phyloP scores from a whole-genome alignment of 2,888 invertebrate genomes.

The Plemyria rubiginata region DNA sequence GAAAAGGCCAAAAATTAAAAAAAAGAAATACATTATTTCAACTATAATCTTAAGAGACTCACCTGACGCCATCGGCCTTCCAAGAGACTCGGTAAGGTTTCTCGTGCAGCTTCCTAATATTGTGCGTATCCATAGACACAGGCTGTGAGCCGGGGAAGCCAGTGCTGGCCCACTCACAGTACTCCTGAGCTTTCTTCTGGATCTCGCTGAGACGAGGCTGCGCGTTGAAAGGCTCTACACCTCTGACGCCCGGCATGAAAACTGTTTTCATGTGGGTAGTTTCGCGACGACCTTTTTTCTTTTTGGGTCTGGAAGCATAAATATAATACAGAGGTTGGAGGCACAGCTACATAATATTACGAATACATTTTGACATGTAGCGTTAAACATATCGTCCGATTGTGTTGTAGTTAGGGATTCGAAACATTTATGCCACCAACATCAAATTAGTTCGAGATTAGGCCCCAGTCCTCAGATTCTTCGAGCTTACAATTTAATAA shows the following conservation, averaged over 20 bases:
- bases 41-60: slow-evolving; percentile 34
- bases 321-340: too few species aligned
- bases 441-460: too few species aligned
- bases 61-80: slow-evolving; percentile 99
- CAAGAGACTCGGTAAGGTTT: slow-evolving; percentile 98
- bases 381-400: too few species aligned
- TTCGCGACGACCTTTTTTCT: slow-evolving; percentile 80
- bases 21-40: too few species aligned
- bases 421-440: too few species aligned
- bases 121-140: slow-evolving; percentile 96
- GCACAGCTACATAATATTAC: too few species aligned
- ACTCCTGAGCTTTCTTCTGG: slow-evolving; percentile 89
- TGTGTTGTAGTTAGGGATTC: too few species aligned
- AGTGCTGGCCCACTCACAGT: slow-evolving; percentile 91
- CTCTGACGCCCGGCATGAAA: slow-evolving; percentile 95
- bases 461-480: too few species aligned
- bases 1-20: too few species aligned
- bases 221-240: slow-evolving; percentile 89
- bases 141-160: slow-evolving; percentile 99
- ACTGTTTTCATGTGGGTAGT: slow-evolving; percentile 85
- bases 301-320: slow-evolving; percentile 29
- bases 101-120: slow-evolving; percentile 89
- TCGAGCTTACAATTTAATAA: too few species aligned
- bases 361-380: too few species aligned
- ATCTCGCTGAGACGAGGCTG: slow-evolving; percentile 86